Conservation (phyloP, 2,113 vertebrate genomes). For the Heterocephalus glaber region DNA sequence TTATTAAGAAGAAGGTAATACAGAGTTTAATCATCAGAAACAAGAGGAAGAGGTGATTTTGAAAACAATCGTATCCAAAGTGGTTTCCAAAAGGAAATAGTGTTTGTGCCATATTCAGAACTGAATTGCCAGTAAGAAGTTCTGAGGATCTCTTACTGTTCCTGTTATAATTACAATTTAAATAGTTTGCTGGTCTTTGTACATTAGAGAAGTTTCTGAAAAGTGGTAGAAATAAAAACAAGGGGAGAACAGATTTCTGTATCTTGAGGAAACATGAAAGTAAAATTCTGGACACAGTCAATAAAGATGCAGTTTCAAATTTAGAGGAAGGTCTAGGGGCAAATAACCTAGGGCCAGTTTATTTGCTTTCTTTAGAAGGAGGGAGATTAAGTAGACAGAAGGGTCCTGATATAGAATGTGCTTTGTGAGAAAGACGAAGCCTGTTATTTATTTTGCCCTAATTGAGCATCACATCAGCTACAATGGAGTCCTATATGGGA, state of each 20-base stretch:
- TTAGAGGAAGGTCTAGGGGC: fast-evolving
- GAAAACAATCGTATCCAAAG: background rate
- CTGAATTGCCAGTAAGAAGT: background rate
- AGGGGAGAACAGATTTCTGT: background rate
- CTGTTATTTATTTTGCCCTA: background rate
- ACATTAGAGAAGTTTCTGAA: background rate
- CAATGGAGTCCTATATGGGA: too few relatives aligned
- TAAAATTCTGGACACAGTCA: too few relatives aligned
- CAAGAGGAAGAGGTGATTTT: background rate
- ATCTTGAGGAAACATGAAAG: background rate
- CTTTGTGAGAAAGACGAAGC: background rate
- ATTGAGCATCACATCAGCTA: background rate
- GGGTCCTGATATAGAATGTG: too few relatives aligned
- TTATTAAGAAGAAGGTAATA: background rate
- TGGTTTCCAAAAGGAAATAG: background rate
- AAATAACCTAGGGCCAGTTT: background rate
- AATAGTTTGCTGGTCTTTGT: background rate
- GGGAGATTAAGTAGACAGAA: background rate
- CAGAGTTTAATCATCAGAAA: background rate
- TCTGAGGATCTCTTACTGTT: background rate
- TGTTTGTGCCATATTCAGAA: background rate
- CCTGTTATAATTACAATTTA: background rate
- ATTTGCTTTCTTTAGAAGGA: background rate
- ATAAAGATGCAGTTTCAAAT: fast-evolving
- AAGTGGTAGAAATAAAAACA: background rate